Conservation (phyloP, 2,888 invertebrate genomes). For the Fragum whitleyi region DNA sequence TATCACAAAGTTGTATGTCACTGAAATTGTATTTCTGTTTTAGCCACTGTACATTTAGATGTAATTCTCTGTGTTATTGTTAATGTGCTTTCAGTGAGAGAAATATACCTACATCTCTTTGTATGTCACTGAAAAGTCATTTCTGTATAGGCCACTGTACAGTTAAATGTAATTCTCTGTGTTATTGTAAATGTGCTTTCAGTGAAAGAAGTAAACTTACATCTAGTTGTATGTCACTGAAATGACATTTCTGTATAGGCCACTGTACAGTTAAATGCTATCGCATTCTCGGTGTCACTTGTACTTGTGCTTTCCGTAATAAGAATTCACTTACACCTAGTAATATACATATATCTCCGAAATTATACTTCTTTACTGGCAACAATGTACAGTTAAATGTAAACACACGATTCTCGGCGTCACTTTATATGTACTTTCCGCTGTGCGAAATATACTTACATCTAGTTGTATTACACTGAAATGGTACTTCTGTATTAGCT, state of each 20-base stretch:
- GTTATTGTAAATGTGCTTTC: no score
- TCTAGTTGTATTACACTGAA: slow-evolving; percentile 2
- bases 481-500: slow-evolving; percentile 13
- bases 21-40: no score
- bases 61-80: no score
- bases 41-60: no score
- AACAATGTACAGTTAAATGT: slow-evolving; percentile 28
- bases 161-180: background rate
- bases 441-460: background rate
- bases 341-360: no score
- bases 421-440: no score
- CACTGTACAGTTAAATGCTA: background rate
- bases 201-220: no score
- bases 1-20: no score
- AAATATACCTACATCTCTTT: no score
- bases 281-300: background rate
- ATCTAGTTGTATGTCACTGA: background rate
- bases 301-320: no score
- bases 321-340: background rate
- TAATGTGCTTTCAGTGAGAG: no score
- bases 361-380: slow-evolving; percentile 10
- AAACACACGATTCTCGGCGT: background rate
- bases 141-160: background rate
- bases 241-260: background rate
- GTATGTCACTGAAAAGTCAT: no score